phyloP scores from a whole-genome alignment of 2,113 vertebrate species.

The Oncorhynchus nerka region DNA sequence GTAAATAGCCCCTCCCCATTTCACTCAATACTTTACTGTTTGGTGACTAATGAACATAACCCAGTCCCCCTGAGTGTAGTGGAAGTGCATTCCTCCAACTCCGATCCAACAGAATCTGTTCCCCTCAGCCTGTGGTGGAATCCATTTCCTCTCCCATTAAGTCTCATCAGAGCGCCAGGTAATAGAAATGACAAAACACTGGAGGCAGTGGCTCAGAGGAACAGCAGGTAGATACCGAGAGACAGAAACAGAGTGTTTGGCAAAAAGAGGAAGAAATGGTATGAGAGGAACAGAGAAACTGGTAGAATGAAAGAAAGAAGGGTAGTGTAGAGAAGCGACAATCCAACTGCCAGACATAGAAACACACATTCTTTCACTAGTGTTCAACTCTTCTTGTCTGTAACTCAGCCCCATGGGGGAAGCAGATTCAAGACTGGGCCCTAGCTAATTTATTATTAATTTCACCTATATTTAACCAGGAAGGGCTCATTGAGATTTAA shows the following conservation, averaged over 20 bases:
- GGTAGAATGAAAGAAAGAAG: not conserved
- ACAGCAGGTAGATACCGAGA: conserved; percentile 23
- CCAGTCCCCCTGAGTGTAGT: not conserved
- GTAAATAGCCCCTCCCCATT: too few species aligned
- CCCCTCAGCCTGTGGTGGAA: conserved; percentile 26
- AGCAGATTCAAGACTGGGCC: too few species aligned
- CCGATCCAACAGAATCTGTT: conserved; percentile 6
- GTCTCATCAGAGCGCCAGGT: conserved; percentile 8
- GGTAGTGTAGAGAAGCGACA: not conserved
- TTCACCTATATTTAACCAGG: too few species aligned
- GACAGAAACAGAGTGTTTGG: not conserved
- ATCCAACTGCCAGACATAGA: not conserved
- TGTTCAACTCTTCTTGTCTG: too few species aligned
- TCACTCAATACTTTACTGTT: too few species aligned
- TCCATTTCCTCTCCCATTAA: conserved; percentile 40
- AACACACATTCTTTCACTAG: conserved; percentile 33
- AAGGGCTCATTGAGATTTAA: too few species aligned
- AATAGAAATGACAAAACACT: conserved; percentile 28
- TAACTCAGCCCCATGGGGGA: too few species aligned
- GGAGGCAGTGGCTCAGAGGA: conserved; percentile 32
- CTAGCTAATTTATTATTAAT: too few species aligned
- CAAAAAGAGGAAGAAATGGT: not conserved
- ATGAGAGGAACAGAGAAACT: not conserved
- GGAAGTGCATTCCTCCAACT: conserved; percentile 17
- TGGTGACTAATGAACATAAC: conserved; percentile 3